Percentiles rank a stretch among this genome's conserved stretches.
These are phyloP conservation scores for Lytechinus variegatus DNA, from an alignment of 35 echinoderm and acorn worm genomes.

Conservation along the genomic window DNA sequence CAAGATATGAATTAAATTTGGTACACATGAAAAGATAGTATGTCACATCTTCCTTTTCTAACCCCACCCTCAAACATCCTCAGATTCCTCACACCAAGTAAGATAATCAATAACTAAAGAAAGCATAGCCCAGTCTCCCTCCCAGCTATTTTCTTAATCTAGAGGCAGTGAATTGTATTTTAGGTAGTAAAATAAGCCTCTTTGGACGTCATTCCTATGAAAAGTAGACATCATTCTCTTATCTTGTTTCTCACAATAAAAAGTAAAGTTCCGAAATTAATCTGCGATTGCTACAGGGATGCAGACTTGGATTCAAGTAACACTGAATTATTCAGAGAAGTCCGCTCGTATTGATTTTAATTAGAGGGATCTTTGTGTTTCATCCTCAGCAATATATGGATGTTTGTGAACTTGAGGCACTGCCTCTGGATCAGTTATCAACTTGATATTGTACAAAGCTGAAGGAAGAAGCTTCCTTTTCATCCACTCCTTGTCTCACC, in stretches of 20 bases:
- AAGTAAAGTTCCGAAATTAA: conserved; percentile 36
- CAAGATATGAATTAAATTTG: conserved; percentile 32
- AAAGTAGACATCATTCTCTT: background rate
- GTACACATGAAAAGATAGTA: background rate
- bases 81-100: background rate
- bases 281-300: background rate
- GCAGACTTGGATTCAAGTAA: background rate
- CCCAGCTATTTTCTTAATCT: conserved; percentile 36
- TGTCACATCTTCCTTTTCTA: background rate
- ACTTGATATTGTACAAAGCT: conserved; percentile 41
- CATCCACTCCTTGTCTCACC: background rate
- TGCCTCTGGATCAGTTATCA: conserved; percentile 17
- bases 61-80: background rate
- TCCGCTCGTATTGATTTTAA: conserved; percentile 50
- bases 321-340: conserved; percentile 49
- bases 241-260: background rate
- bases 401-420: conserved; percentile 40
- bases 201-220: conserved; percentile 26
- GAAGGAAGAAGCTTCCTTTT: background rate
- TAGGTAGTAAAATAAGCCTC: conserved; percentile 33
- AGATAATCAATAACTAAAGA: conserved; percentile 35
- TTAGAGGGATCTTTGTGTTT: conserved; percentile 43
- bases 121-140: conserved; percentile 36
- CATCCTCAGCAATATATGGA: conserved; percentile 37
- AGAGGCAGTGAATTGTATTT: conserved; percentile 43